Evolutionary conservation across 30 jellyfish, hydroid and myxozoan species (phyloP).

Genomic region (Cassiopea andromeda): DNA sequence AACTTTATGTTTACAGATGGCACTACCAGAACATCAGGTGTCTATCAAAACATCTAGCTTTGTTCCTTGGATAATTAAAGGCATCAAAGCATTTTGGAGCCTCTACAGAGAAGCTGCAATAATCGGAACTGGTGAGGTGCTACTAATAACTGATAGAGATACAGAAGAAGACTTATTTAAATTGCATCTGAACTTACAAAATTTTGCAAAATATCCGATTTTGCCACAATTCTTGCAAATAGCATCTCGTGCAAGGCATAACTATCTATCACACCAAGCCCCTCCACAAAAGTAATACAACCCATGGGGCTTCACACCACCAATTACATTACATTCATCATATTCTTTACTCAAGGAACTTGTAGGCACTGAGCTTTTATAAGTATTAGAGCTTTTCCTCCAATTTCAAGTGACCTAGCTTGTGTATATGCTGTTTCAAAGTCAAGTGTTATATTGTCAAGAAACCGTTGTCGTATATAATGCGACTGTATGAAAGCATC

Average conservation of each 20-base stretch:
- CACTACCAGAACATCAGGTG: constrained; percentile 16
- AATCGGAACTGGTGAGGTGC: neutral
- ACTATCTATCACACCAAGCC: neutral
- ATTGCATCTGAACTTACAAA: neutral
- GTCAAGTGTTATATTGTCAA: constrained; percentile 10
- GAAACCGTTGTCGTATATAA: constrained; percentile 41
- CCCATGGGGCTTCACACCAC: neutral
- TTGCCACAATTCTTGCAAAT: constrained; percentile 8
- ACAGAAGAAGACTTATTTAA: constrained; percentile 8
- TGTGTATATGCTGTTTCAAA: constrained; percentile 23
- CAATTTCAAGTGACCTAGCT: constrained; percentile 35
- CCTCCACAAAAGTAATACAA: constrained; percentile 11
- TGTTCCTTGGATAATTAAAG: neutral
- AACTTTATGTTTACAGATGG: neutral
- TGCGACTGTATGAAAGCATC: neutral
- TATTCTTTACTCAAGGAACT: neutral
- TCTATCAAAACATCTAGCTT: no score
- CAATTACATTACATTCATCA: neutral
- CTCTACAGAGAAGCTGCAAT: constrained; percentile 4
- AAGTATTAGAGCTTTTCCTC: neutral
- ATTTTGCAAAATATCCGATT: constrained; percentile 6
- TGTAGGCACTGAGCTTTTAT: neutral
- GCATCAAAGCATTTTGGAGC: constrained; percentile 14
- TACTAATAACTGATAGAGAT: neutral
- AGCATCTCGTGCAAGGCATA: constrained; percentile 2